phyloP scores from a whole-genome alignment of 2,888 invertebrate genomes.

The Ochropleura leucogaster region DNA sequence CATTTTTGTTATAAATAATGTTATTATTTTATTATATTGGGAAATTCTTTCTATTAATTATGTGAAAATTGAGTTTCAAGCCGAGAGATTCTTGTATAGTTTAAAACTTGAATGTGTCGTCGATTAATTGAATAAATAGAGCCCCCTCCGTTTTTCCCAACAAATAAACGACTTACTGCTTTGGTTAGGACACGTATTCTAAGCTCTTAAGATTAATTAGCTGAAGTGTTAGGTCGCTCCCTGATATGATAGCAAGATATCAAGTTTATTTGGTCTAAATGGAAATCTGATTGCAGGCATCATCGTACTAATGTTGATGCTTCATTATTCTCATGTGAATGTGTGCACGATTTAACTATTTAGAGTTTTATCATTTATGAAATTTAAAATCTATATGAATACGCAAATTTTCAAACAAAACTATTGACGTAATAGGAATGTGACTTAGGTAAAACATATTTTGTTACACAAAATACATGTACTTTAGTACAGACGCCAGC shows the following conservation, averaged over 20 bases:
- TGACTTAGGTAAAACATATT: neutral
- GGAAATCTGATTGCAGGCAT: slow-evolving; percentile 1
- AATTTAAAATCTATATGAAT: neutral
- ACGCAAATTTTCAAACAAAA: neutral
- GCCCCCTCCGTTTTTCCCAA: neutral
- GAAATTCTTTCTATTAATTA: too few relatives aligned
- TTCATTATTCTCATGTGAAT: neutral
- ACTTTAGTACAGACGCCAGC: too few relatives aligned
- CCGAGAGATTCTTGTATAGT: too few relatives aligned
- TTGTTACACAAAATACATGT: neutral
- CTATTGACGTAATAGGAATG: neutral
- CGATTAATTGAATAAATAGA: neutral
- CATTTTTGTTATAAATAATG: too few relatives aligned
- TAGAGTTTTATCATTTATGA: too few relatives aligned
- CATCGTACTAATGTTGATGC: neutral
- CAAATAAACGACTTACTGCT: neutral
- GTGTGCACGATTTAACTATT: neutral
- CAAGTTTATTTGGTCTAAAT: slow-evolving; percentile 5
- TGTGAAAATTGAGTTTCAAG: too few relatives aligned
- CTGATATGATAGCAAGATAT: slow-evolving; percentile 16
- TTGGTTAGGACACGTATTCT: neutral
- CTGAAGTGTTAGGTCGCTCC: slow-evolving; percentile 14
- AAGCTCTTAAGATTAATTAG: slow-evolving; percentile 33
- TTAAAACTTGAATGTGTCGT: neutral
- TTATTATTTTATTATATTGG: too few relatives aligned